A percentile compares a stretch with the other conserved stretches of the same genome.
phyloP scores from a whole-genome alignment of 1,140 invertebrate genomes.

The Cydia pomonella region DNA sequence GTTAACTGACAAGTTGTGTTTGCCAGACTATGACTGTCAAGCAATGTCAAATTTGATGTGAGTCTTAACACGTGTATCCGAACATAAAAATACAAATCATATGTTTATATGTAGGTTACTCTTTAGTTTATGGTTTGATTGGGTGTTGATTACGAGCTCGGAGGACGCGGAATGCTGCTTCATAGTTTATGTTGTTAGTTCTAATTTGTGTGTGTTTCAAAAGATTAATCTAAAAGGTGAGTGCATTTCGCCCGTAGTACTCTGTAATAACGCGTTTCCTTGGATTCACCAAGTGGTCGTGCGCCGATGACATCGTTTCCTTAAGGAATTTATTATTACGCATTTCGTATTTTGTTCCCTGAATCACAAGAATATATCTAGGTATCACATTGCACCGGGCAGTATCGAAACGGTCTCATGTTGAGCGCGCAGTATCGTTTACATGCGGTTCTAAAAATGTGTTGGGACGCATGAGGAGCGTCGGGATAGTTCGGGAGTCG shows the following conservation, averaged over 20 bases:
- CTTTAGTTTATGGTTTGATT: constrained; percentile 75
- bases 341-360: constrained; percentile 58
- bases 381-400: constrained; percentile 44
- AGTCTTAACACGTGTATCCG: constrained; percentile 9
- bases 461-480: constrained; percentile 64
- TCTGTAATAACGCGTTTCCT: neutral
- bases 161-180: constrained; percentile 73
- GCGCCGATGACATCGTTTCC: constrained; percentile 9
- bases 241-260: constrained; percentile 28
- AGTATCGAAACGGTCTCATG: constrained; percentile 43
- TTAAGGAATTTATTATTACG: constrained; percentile 48
- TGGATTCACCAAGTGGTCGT: neutral
- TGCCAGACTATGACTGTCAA: too few relatives aligned
- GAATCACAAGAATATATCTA: constrained; percentile 42
- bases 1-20: too few relatives aligned
- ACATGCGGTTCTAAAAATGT: constrained; percentile 78
- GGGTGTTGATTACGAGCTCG: constrained; percentile 74
- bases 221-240: constrained; percentile 62
- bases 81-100: constrained; percentile 56
- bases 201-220: constrained; percentile 63
- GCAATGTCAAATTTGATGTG: neutral
- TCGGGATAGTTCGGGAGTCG: constrained; percentile 55
- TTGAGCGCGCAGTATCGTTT: constrained; percentile 66
- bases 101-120: constrained; percentile 78
- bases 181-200: constrained; percentile 64